Evolutionary conservation across 2,113 vertebrate genomes (phyloP).

Genomic region (Calypte anna): DNA sequence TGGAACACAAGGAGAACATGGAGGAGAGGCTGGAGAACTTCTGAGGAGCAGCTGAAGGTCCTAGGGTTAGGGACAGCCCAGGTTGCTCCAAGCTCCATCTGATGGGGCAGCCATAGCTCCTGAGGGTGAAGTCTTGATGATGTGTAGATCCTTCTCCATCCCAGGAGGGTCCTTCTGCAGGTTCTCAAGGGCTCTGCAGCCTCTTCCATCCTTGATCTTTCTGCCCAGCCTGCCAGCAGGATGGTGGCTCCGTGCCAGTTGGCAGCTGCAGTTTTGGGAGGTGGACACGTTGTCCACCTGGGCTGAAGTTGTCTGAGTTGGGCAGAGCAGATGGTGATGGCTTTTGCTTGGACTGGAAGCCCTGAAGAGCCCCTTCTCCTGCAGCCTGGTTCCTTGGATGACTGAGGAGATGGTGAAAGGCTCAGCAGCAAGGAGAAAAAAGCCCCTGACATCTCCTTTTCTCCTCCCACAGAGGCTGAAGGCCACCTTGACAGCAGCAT

Average conservation of each 20-base stretch:
- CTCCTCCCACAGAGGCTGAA: slow-evolving; percentile 86
- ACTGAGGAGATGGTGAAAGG: background rate
- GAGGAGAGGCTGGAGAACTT: too few species aligned
- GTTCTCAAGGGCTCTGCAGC: background rate
- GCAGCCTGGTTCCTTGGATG: background rate
- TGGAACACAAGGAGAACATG: too few species aligned
- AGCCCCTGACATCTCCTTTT: background rate
- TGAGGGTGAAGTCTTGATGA: rapidly evolving
- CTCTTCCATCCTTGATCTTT: background rate
- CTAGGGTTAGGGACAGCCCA: too few species aligned
- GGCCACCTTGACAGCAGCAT: slow-evolving; percentile 87
- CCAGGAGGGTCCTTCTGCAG: too few species aligned
- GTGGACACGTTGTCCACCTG: background rate
- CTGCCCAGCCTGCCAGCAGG: background rate
- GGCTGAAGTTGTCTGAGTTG: background rate
- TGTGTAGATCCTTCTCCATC: background rate
- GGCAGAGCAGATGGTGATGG: background rate
- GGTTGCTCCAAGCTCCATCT: too few species aligned
- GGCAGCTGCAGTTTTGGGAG: background rate
- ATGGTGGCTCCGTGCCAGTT: background rate
- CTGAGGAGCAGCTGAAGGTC: too few species aligned
- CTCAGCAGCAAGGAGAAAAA: rapidly evolving
- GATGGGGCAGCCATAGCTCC: too few species aligned
- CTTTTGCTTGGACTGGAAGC: background rate
- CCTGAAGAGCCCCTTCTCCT: background rate